Evolutionary conservation across 2,888 invertebrate species (phyloP).

Genomic region (Tholera decimalis): DNA sequence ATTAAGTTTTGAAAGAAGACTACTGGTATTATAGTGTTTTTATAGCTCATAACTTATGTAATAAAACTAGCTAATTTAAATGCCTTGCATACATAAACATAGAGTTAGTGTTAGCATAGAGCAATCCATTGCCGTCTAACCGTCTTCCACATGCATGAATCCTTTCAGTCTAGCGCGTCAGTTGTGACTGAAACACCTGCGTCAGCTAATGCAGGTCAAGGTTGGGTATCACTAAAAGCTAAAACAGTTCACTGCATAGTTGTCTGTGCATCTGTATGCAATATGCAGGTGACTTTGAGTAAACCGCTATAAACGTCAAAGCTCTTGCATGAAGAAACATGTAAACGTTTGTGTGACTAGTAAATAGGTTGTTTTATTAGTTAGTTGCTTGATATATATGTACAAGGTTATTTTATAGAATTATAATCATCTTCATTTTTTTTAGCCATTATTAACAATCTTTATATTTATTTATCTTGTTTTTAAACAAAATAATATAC

Average conservation of each 20-base stretch:
- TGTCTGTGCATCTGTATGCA: constrained; percentile 6
- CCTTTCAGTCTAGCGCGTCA: constrained; percentile 19
- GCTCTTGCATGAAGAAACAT: neutral
- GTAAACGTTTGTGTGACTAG: neutral
- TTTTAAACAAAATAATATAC: too few species aligned
- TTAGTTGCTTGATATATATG: too few species aligned
- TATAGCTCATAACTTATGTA: neutral
- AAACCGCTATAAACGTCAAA: neutral
- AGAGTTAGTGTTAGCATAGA: neutral
- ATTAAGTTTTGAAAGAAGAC: neutral
- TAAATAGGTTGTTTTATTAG: too few species aligned
- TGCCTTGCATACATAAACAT: neutral
- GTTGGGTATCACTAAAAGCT: constrained; percentile 8
- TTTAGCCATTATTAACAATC: too few species aligned
- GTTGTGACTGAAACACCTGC: constrained; percentile 16
- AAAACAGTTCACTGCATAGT: constrained; percentile 16
- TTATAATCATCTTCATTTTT: too few species aligned
- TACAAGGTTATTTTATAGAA: too few species aligned
- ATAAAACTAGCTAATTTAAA: constrained; percentile 13
- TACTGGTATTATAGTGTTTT: neutral
- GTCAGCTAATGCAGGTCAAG: constrained; percentile 46
- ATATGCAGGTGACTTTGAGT: constrained; percentile 17
- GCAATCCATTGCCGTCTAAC: constrained; percentile 1
- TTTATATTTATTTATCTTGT: too few species aligned
- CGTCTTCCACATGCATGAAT: constrained; percentile 44